Evolutionary conservation across 2,797 vertebrate species (phyloP), one percentile per base, ranked within the genome.

Genomic region (Halcyon leucocephala): DNA sequence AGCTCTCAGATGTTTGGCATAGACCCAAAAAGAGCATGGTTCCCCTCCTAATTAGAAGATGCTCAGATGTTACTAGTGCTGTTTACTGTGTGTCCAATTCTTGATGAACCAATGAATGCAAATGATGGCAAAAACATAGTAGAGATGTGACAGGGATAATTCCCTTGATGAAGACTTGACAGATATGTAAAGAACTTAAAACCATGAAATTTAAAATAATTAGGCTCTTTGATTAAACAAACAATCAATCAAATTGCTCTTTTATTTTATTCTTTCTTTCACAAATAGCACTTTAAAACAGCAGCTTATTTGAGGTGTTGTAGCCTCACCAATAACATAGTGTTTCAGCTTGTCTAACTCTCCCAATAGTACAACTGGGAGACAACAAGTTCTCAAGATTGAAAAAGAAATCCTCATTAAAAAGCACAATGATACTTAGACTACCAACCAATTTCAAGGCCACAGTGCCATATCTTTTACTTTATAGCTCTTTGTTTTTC

Each of bases 151-250:
- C 58, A 94, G 55, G 70, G 58, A 92, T 95, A 85, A 96, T 97
- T 97, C 81, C 76, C 66, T 93, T 84, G 87, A 89, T 95, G 73
- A 96, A 92, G 77, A 90, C 55, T 95, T 97, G 93, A 92, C 87
- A 96, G 90, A 80, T 95, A 97, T 1, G 78, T 86, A 95, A 94
- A 90, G 44, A 95, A 95, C n/a, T 71, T 92, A 44, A 86, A 95
- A 79, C 17, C 74, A 95, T 79, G 66, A 97, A 91, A 95, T 96
- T 84, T 79, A 85, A 97, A 97, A 96, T 95, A 97, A 96, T 96
- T 88, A 94, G 51, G 4, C 33, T 88, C 37, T 84, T 94, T 85
- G 83, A 94, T 96, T 94, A 97, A 97, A 93, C 83, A 96, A 96
- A 37, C 90, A 97, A 90, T 96, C 95, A 96, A 82, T 96, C 86